Conservation (phyloP, 2,797 vertebrate genomes). For the Acrossocheilus wenchowensis region DNA sequence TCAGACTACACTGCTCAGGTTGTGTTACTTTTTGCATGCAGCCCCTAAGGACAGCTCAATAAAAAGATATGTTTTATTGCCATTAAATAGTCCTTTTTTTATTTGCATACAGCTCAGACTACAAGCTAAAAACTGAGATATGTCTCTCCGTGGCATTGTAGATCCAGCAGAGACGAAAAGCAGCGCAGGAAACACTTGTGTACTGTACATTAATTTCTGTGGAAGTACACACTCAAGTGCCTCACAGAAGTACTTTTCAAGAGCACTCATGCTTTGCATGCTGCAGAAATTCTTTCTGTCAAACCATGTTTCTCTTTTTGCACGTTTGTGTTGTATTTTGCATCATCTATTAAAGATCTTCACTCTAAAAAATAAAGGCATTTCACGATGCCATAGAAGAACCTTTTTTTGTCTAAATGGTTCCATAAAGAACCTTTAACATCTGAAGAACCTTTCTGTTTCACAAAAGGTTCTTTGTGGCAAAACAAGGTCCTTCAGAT, state of each 20-base stretch:
- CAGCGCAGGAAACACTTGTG: neutral
- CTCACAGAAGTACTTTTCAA: neutral
- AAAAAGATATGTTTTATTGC: neutral
- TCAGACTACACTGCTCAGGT: neutral
- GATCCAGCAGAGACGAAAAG: neutral
- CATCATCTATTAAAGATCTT: neutral
- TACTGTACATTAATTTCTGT: neutral
- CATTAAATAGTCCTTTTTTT: neutral
- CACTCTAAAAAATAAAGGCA: too few species aligned
- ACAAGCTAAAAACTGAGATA: neutral
- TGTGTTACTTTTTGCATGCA: slow-evolving; percentile 1
- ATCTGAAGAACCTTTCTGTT: too few species aligned
- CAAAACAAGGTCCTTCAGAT: too few species aligned
- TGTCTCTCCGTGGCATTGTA: neutral
- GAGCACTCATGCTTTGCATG: neutral
- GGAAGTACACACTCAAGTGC: neutral
- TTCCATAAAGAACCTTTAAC: too few species aligned
- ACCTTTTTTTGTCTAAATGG: too few species aligned
- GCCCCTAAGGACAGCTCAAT: neutral
- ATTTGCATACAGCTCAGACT: neutral
- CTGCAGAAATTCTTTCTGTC: neutral
- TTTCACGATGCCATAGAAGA: too few species aligned
- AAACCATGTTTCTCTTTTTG: neutral
- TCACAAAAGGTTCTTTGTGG: too few species aligned
- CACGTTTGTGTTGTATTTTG: neutral